Percentiles rank a stretch among this genome's conserved stretches.
Evolutionary conservation across 2,888 invertebrate species (phyloP).

Genomic region (Pherbina coryleti): DNA sequence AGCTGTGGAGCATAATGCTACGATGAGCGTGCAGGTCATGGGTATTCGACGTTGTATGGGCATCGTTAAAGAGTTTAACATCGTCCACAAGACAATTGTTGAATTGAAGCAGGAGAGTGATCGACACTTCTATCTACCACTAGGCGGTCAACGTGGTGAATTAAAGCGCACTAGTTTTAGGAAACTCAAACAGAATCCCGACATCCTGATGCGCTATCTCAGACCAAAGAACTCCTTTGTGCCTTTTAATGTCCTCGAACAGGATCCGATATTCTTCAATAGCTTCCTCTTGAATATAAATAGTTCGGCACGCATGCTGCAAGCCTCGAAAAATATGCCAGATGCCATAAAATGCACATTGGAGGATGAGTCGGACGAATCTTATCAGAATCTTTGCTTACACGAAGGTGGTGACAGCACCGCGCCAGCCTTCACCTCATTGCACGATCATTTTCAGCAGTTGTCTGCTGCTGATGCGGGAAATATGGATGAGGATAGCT

Average conservation of each 20-base stretch:
- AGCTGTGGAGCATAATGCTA: background rate
- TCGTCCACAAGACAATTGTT: constrained; percentile 58
- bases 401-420: constrained; percentile 29
- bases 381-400: background rate
- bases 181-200: constrained; percentile 57
- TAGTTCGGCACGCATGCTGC: background rate
- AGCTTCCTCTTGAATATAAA: constrained; percentile 48
- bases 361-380: background rate
- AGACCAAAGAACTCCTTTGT: constrained; percentile 49
- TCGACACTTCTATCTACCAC: constrained; percentile 58
- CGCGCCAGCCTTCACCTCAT: no score
- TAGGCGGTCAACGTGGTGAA: constrained; percentile 45
- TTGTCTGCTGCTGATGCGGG: no score
- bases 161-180: constrained; percentile 61
- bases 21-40: background rate
- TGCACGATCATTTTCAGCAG: no score
- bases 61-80: constrained; percentile 56
- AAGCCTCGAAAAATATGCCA: background rate
- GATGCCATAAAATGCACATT: background rate
- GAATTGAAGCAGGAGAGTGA: constrained; percentile 58
- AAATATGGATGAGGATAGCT: no score
- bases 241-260: constrained; percentile 63
- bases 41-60: constrained; percentile 42
- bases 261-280: constrained; percentile 63
- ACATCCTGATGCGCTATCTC: constrained; percentile 55